These are phyloP conservation scores for Mesaphorura yosii DNA, from an alignment of 1,140 invertebrate genomes.

Conservation along the genomic window DNA sequence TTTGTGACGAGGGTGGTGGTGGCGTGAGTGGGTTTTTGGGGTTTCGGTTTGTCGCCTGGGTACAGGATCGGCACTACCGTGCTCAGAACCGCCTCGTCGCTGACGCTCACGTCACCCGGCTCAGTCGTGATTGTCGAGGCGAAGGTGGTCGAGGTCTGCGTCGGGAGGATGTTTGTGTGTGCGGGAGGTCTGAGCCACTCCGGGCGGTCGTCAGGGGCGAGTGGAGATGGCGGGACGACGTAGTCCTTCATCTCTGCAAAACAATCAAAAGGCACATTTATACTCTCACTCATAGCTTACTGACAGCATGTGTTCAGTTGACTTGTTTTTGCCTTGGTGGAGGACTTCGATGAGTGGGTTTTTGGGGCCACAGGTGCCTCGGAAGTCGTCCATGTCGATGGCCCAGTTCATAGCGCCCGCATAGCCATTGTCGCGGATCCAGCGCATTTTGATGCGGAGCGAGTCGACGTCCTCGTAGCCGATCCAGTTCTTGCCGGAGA, in stretches of 20 bases:
- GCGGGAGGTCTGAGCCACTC: not conserved
- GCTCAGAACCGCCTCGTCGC: no score
- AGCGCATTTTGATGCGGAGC: constrained; percentile 76
- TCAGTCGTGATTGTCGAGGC: not conserved
- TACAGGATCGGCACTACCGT: not conserved
- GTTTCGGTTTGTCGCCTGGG: not conserved
- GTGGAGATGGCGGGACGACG: constrained; percentile 50
- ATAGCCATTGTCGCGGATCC: constrained; percentile 65
- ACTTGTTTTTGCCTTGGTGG: constrained; percentile 42
- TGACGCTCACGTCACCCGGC: not conserved
- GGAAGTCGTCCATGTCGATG: constrained; percentile 75
- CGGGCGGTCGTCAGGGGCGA: not conserved
- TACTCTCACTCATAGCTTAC: constrained; percentile 23
- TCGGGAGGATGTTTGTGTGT: not conserved
- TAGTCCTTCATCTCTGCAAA: constrained; percentile 53
- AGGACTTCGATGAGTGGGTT: constrained; percentile 61
- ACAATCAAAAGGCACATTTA: constrained; percentile 32
- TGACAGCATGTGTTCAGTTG: not conserved
- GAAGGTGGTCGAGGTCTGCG: not conserved
- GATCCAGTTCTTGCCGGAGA: constrained; percentile 27
- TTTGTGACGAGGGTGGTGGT: constrained; percentile 49
- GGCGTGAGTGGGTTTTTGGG: not conserved
- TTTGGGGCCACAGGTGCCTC: constrained; percentile 57
- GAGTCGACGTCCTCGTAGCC: constrained; percentile 28
- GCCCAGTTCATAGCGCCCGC: constrained; percentile 82